phyloP scores from a whole-genome alignment of 2,888 invertebrate species.

The Oscheius onirici region DNA sequence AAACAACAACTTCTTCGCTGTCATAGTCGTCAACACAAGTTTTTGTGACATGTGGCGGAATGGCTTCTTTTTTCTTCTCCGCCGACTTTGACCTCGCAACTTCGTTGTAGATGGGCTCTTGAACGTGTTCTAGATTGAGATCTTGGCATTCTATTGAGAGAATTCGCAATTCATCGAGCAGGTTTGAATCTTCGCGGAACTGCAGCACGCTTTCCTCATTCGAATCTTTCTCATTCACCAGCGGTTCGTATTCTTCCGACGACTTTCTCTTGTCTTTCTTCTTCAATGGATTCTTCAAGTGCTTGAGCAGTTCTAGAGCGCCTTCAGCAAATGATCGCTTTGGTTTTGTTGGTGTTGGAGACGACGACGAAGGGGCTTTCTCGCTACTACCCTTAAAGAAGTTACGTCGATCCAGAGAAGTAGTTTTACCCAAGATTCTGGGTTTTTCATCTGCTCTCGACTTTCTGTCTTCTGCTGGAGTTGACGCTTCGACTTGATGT shows the following conservation, averaged over 20 bases:
- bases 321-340: slow-evolving; percentile 25
- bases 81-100: slow-evolving; percentile 1
- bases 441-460: background rate
- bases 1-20: background rate
- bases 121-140: background rate
- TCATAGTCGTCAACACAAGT: slow-evolving; percentile 24
- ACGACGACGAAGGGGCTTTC: background rate
- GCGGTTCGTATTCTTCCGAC: slow-evolving; percentile 22
- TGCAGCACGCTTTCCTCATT: slow-evolving; percentile 2
- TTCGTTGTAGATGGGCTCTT: slow-evolving; percentile 13
- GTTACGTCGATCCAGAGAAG: slow-evolving; percentile 13
- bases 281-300: slow-evolving; percentile 31
- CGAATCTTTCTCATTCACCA: slow-evolving; percentile 4
- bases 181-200: slow-evolving; percentile 2
- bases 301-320: slow-evolving; percentile 18
- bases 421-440: background rate
- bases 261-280: slow-evolving; percentile 3
- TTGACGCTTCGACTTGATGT: background rate
- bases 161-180: slow-evolving; percentile 20
- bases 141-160: slow-evolving; percentile 1
- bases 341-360: slow-evolving; percentile 21
- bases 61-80: background rate
- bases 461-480: background rate
- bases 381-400: slow-evolving; percentile 22
- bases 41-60: background rate